Base-by-base conservation (phyloP, 2,797 vertebrate genomes). In the Odontamblyopus lacepedii region DNA sequence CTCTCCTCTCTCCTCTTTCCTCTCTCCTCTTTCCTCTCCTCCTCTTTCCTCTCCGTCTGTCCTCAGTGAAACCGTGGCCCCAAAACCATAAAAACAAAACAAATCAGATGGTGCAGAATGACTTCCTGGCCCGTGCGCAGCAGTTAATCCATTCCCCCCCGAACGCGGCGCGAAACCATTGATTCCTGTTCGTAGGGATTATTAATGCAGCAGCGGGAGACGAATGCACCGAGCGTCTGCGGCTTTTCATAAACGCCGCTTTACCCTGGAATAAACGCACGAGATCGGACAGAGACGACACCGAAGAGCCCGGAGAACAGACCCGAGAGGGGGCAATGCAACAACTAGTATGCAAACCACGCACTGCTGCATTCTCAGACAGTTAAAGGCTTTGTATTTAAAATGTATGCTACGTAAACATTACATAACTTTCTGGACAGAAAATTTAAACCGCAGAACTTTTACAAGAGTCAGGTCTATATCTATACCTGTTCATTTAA, bases 131-230 rank as follows among this genome's bases (percentile, higher is more conserved):
- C 69, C 57, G 75, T 53, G 35, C 23, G 69, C 35, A 5, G 67
- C 68, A 75, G 70, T 16, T 53, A 57, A 74, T 71, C 38, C 63
- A 64, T 30, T 74, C 53, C 65, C 19, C 53, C 11, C 59, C 2
- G 56, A 57, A 26, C 55, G 30, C 57, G 38, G 27, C 23, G 26
- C n/a, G 41, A 51, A 23, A 64, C 56, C 41, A 75, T 65, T 55
- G 5, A 69, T 50, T 18, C 35, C n/a, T 1, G 27, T 51, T 18
- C 35, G 35, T 5, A 11, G 8, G 15, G 44, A 44, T 7, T 30
- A 70, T 62, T 48, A 48, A 18, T 8, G 18, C 30, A 50, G n/a
- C 51, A 5, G 67, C 12, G 26, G 6, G 8, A 11, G 51, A 68
- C 67, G 41, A 68, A 56, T 57, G 30, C 26, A n/a, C n/a, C 26